These are phyloP conservation scores for Corvus moneduloides DNA, from an alignment of 2,113 vertebrate genomes.

Conservation along the genomic window DNA sequence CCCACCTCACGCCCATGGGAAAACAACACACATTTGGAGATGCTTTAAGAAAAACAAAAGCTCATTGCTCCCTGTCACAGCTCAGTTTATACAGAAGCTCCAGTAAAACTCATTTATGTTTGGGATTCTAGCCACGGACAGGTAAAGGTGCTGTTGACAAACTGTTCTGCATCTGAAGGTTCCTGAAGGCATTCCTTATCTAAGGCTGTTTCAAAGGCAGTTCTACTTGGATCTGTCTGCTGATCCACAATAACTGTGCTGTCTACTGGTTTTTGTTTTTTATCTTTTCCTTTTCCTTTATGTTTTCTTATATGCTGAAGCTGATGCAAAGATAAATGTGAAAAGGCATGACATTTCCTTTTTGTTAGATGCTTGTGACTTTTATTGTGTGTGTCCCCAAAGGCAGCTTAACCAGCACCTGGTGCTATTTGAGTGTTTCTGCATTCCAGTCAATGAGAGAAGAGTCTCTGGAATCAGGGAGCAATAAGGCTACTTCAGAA, in stretches of 20 bases:
- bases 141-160: slow-evolving; percentile 7
- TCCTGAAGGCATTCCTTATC: background rate
- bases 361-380: background rate
- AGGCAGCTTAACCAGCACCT: slow-evolving; percentile 12
- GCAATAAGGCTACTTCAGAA: background rate
- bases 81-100: background rate
- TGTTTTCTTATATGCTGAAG: background rate
- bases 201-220: background rate
- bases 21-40: background rate
- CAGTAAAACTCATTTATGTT: background rate
- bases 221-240: background rate
- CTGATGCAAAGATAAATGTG: slow-evolving; percentile 23
- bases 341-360: slow-evolving; percentile 39
- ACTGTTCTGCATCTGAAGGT: background rate
- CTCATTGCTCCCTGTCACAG: background rate
- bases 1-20: background rate
- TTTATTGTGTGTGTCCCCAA: background rate
- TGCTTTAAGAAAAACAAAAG: slow-evolving; percentile 4
- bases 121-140: background rate
- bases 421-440: background rate
- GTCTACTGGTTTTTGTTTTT: background rate
- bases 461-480: background rate
- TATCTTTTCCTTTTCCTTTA: background rate
- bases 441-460: background rate
- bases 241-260: background rate